Percentiles rank a stretch among this genome's conserved stretches.
Conservation (phyloP, 1,140 invertebrate species). For the Meloidogyne floridensis region DNA sequence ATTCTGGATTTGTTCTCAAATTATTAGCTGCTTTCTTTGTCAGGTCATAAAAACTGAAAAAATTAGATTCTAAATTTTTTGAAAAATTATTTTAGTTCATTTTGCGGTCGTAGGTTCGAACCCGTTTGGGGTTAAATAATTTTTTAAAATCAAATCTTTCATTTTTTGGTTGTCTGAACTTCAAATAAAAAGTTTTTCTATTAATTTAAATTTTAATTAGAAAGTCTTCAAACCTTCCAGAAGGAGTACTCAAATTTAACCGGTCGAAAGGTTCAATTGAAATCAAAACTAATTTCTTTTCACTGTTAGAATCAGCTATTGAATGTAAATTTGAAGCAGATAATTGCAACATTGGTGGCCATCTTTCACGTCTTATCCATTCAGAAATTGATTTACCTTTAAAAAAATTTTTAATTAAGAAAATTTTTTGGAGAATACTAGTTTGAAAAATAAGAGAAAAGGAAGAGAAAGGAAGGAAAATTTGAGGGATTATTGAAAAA, state of each 20-base stretch:
- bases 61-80: background rate
- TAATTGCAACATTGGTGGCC: slow-evolving; percentile 84
- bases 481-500: too few relatives aligned
- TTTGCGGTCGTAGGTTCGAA: too few relatives aligned
- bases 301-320: slow-evolving; percentile 68
- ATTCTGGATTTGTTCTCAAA: slow-evolving; percentile 28
- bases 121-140: slow-evolving; percentile 37
- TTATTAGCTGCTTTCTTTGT: slow-evolving; percentile 46
- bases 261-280: slow-evolving; percentile 77
- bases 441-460: too few relatives aligned
- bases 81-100: background rate
- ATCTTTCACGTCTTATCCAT: slow-evolving; percentile 88
- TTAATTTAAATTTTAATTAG: background rate
- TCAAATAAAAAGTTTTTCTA: too few relatives aligned
- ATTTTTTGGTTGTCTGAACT: too few relatives aligned
- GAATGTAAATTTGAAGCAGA: slow-evolving; percentile 81
- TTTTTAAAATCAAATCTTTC: too few relatives aligned
- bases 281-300: slow-evolving; percentile 75
- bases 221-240: slow-evolving; percentile 41
- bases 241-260: slow-evolving; percentile 45
- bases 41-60: slow-evolving; percentile 49
- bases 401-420: background rate
- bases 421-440: background rate
- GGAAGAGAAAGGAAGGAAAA: too few relatives aligned
- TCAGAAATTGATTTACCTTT: slow-evolving; percentile 27